Base-by-base conservation (phyloP, 2,888 invertebrate genomes). In the Campopleginae sp. region DNA sequence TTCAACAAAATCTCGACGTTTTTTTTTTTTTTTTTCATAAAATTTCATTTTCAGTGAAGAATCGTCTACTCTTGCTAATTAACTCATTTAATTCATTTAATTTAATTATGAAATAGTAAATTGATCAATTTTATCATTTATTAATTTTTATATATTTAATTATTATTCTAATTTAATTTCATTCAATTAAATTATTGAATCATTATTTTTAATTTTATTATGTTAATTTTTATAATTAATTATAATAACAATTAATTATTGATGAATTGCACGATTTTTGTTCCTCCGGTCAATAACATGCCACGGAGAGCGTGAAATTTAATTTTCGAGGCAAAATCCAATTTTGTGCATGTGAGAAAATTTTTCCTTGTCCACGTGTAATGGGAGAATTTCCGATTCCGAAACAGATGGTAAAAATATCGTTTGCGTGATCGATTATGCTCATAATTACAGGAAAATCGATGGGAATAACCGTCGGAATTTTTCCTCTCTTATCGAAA, bases 391-490 rank as follows among this genome's bases (percentile, higher is more conserved):
- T 58, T 27, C 14, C 3, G 27, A 58, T 58, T 27, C 27, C 58
- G 12, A 58, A 27, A 58, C 14, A 58, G 4, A 12, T 58, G 27
- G 8, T 58, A 27, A 58, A 14, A 14, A 14, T 14, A 10, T 58
- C 27, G 10, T 54, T 19, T 12, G 12, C 54, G 10, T 23, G 10
- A 23, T 54, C 12, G 54, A 54, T 58, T 58, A 27, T 14, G 27
- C 14, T 5, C 12, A 5, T 27, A 0, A 58, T 58, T 58, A 58
- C 8, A 51, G 27, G 27, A 27, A 54, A 8, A 27, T 58, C 27
- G 27, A 58, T 58, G 80, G 84, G 76, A 84, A 84, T 80, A 71
- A 76, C 80, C 79, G 19, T 63, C 63, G 8, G 12, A 33, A 80
- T 46, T 76, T 80, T 80, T 48, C 76, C 78, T 71, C 76, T 80